Evolutionary conservation across 2,113 vertebrate species (phyloP).

Genomic region (Lagenorhynchus albirostris): DNA sequence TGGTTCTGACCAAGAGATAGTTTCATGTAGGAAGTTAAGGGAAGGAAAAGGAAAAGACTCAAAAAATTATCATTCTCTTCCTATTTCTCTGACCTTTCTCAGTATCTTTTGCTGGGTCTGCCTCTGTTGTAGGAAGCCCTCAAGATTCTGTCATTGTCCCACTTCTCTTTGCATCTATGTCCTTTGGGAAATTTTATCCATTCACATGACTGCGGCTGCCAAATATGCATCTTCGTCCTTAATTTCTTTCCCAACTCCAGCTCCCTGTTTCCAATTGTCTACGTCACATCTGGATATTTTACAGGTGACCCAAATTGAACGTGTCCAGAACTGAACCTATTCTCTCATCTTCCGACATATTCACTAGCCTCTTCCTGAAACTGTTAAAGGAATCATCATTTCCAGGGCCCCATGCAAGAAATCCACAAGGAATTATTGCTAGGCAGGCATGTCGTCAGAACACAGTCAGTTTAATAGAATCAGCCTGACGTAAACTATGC

Average conservation of each 20-base stretch:
- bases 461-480: neutral
- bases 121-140: neutral
- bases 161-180: neutral
- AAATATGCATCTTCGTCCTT: neutral
- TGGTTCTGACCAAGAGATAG: neutral
- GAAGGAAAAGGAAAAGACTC: neutral
- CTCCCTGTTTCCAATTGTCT: neutral
- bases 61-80: neutral
- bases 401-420: neutral
- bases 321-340: neutral
- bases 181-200: neutral
- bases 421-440: neutral
- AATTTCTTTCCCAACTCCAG: neutral
- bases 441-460: neutral
- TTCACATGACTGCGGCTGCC: neutral
- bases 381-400: neutral
- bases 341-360: neutral
- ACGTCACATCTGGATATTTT: neutral
- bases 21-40: neutral
- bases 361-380: neutral
- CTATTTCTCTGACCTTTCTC: neutral
- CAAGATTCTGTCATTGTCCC: neutral
- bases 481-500: neutral
- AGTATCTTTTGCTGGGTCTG: neutral
- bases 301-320: neutral